Evolutionary conservation across 2,797 vertebrate genomes (phyloP), one percentile per base, ranked within the genome.

Genomic region (Pipistrellus kuhlii): DNA sequence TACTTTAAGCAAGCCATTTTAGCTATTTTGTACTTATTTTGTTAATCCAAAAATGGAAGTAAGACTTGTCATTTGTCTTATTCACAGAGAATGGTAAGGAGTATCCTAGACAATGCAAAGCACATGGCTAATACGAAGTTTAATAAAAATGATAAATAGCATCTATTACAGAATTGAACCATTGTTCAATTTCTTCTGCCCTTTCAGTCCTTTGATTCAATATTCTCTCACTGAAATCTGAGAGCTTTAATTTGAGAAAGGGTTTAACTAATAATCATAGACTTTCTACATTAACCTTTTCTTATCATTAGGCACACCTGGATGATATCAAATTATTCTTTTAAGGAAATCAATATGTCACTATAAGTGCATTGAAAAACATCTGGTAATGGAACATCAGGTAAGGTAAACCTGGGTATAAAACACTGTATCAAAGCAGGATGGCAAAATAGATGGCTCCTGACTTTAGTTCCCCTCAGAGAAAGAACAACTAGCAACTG

Each of bases 61-160:
- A 48, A 51, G 35, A 30, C 55, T 85, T 91, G 69, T 85, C 90
- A 86, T 95, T 87, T 91, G 69, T 95, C 93, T 96, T 96, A 82
- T 78, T 95, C 93, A 80, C 27, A 30, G 30, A 76, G 53, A 95
- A 57, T 85, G 78, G 69, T 41, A 82, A 96, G 35, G 57, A 95
- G 77, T 78, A 53, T 68, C 48, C 62, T 18, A 83, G 93, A 94
- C 91, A 71, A 90, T 91, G 69, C 82, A 72, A 96, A 57, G 81
- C 77, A 94, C 77, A 80, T 35, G 78, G 57, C 85, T 95, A 95
- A 94, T 80, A 91, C 62, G 71, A 92, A 82, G 87, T 95, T 97
- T 97, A 97, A 96, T 97, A 94, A 97, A 97, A 96, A 88, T 96
- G 96, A 96, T 95, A 95, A 95, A 97, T 96, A 95, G 93, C 88